These are phyloP conservation scores for Struthio camelus DNA, from an alignment of 2,113 vertebrate genomes.

Conservation along the genomic window DNA sequence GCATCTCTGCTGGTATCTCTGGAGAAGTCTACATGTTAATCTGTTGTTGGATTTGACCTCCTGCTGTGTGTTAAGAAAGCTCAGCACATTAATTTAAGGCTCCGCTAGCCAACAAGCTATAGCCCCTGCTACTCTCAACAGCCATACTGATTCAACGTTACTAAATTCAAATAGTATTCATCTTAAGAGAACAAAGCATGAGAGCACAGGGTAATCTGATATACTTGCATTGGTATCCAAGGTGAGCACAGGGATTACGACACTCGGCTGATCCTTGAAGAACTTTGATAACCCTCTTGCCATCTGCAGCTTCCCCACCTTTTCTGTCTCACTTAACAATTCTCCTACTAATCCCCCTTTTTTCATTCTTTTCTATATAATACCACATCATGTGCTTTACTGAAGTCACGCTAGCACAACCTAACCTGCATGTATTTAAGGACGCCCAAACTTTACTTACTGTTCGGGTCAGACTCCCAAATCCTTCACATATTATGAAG, in stretches of 20 bases:
- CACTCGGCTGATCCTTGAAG: neutral
- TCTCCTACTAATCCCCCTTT: neutral
- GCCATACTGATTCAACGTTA: fast-evolving
- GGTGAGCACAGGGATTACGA: neutral
- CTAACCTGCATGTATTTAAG: neutral
- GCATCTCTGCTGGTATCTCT: neutral
- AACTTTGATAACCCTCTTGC: neutral
- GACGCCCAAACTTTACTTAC: neutral
- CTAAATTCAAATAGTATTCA: neutral
- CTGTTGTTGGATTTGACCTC: neutral
- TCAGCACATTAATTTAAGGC: neutral
- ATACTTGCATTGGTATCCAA: neutral
- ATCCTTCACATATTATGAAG: neutral
- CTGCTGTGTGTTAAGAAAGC: neutral
- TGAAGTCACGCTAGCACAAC: neutral
- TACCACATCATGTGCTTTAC: neutral
- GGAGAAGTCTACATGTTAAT: too few species aligned
- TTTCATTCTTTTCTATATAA: neutral
- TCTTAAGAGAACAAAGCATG: neutral
- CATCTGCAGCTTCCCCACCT: neutral
- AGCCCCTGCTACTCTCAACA: neutral
- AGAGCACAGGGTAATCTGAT: neutral
- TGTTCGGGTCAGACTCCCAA: neutral
- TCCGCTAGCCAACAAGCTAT: neutral
- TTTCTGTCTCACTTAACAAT: neutral